A percentile compares a stretch with the other conserved stretches of the same genome.
Evolutionary conservation across 2,888 invertebrate genomes (phyloP).

Genomic region (Arenicola marina): DNA sequence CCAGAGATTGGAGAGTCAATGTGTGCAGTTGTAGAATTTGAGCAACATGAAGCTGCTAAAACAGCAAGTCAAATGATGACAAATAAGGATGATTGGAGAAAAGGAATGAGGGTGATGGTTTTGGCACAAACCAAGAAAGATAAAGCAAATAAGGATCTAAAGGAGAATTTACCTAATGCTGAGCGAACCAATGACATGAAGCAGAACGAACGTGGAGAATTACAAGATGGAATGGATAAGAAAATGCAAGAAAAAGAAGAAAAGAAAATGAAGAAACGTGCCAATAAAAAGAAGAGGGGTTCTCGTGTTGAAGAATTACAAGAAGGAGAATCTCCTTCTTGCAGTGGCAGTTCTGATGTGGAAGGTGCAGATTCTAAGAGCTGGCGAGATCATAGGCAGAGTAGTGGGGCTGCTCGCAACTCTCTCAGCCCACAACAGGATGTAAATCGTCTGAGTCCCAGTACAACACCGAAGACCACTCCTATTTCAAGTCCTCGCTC

Average conservation of each 20-base stretch:
- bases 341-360: constrained; percentile 56
- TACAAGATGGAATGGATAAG: constrained; percentile 1
- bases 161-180: constrained; percentile 30
- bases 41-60: constrained; percentile 82
- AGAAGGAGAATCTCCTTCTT: constrained; percentile 46
- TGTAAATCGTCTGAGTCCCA: constrained; percentile 36
- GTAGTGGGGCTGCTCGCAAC: constrained; percentile 8
- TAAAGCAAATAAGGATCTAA: constrained; percentile 40
- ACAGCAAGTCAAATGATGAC: constrained; percentile 70
- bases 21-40: constrained; percentile 91
- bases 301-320: constrained; percentile 44
- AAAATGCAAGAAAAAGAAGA: constrained; percentile 27
- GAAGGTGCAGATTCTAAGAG: constrained; percentile 6
- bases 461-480: constrained; percentile 47
- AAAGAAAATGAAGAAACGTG: background rate
- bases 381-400: constrained; percentile 3
- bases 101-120: constrained; percentile 57
- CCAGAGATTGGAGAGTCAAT: constrained; percentile 80
- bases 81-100: constrained; percentile 55
- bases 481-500: constrained; percentile 47
- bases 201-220: too few species aligned
- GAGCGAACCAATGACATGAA: too few species aligned
- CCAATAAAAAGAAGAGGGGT: constrained; percentile 32
- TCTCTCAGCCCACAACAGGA: constrained; percentile 29
- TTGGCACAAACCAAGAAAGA: constrained; percentile 40